These are phyloP conservation scores for Pharmacophagus antenor DNA, from an alignment of 2,888 invertebrate genomes.

Conservation along the genomic window DNA sequence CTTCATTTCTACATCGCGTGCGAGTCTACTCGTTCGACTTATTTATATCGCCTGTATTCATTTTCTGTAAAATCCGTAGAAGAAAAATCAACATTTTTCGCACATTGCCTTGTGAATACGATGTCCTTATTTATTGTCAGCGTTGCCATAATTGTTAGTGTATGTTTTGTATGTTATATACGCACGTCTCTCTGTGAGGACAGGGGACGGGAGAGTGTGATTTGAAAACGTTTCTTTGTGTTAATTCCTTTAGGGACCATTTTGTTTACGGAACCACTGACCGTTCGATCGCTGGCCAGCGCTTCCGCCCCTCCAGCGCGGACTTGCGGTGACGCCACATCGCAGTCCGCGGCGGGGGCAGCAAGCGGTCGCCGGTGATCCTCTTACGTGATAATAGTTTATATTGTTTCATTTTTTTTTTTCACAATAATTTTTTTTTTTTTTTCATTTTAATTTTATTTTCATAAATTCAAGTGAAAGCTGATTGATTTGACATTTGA, in stretches of 20 bases:
- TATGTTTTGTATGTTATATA: constrained; percentile 66
- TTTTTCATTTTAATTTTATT: constrained; percentile 45
- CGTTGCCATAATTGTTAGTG: constrained; percentile 80
- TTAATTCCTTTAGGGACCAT: constrained; percentile 77
- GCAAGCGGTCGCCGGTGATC: constrained; percentile 46
- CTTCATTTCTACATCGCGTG: constrained; percentile 70
- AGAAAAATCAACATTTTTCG: constrained; percentile 43
- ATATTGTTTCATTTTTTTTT: constrained; percentile 63
- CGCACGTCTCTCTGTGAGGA: constrained; percentile 70
- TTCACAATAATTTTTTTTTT: constrained; percentile 72
- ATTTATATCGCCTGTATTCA: constrained; percentile 68
- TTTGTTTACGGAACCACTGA: constrained; percentile 64
- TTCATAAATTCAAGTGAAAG: constrained; percentile 56
- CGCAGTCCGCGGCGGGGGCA: constrained; percentile 42
- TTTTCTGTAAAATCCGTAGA: constrained; percentile 31
- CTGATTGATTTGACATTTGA: constrained; percentile 41
- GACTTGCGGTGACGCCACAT: constrained; percentile 64
- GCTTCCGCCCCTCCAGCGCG: constrained; percentile 45
- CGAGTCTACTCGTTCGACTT: constrained; percentile 57
- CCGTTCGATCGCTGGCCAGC: constrained; percentile 49
- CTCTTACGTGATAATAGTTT: constrained; percentile 72
- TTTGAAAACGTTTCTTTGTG: constrained; percentile 67
- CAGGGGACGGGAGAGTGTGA: constrained; percentile 52
- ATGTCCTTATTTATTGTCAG: constrained; percentile 78
- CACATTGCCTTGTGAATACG: constrained; percentile 67